Percentiles rank a stretch among this genome's conserved stretches.
phyloP scores from a whole-genome alignment of 2,797 vertebrate genomes.

The Eulemur coronatus region DNA sequence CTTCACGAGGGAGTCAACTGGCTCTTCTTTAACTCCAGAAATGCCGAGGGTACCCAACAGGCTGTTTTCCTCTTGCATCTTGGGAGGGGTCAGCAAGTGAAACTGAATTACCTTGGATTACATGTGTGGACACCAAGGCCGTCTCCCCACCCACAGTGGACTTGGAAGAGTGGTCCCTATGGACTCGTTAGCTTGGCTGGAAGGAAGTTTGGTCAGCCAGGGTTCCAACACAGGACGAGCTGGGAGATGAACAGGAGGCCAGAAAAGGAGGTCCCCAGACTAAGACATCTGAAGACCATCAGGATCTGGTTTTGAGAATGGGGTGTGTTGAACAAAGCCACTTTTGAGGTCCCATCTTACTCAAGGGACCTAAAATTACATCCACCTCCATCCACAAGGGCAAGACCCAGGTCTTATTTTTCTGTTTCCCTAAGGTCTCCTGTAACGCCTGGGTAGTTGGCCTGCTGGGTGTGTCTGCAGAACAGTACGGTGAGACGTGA shows the following conservation, averaged over 20 bases:
- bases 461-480: background rate
- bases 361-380: background rate
- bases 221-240: fast-evolving
- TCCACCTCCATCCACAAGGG: fast-evolving
- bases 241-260: background rate
- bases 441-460: fast-evolving
- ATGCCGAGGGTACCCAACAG: background rate
- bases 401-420: background rate
- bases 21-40: background rate
- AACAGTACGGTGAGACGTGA: background rate
- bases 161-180: background rate
- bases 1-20: background rate
- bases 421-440: background rate
- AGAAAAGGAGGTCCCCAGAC: background rate
- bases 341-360: background rate
- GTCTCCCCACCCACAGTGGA: background rate
- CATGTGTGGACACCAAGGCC: background rate
- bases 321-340: background rate
- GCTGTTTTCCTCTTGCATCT: background rate
- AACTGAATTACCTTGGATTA: background rate
- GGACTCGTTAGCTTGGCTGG: too few relatives aligned
- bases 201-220: background rate
- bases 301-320: background rate
- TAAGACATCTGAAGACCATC: background rate
- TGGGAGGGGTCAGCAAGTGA: fast-evolving